These are phyloP conservation scores for Thamnophis elegans DNA, from an alignment of 2,797 vertebrate species.

Conservation along the genomic window DNA sequence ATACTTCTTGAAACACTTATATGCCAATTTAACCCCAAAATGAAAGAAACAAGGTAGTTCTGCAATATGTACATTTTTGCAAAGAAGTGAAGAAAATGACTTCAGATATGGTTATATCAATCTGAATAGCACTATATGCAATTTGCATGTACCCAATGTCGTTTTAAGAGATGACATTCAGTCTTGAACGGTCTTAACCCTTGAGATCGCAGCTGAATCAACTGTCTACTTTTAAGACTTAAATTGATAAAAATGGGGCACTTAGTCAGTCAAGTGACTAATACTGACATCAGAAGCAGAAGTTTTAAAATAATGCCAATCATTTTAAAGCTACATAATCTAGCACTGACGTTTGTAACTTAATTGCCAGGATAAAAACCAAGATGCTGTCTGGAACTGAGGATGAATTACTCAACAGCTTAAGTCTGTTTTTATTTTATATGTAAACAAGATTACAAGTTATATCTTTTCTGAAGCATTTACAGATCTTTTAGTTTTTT, in stretches of 20 bases:
- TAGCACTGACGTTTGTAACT: neutral
- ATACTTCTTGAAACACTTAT: neutral
- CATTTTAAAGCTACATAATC: slow-evolving; percentile 12
- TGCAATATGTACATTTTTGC: neutral
- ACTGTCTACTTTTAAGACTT: neutral
- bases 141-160: neutral
- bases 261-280: neutral
- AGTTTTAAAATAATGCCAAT: slow-evolving; percentile 6
- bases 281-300: neutral
- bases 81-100: neutral
- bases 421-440: neutral
- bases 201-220: neutral
- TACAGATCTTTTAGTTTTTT: neutral
- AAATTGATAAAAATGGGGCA: neutral
- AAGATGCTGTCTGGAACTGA: neutral
- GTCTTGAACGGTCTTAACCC: neutral
- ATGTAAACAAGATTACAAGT: neutral
- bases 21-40: neutral
- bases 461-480: neutral
- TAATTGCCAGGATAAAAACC: neutral
- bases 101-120: neutral
- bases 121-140: neutral
- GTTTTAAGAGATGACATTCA: neutral
- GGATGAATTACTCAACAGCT: neutral
- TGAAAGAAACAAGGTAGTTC: neutral